Base-by-base conservation (phyloP, 2,888 invertebrate genomes). In the Cephus nigrinus region DNA sequence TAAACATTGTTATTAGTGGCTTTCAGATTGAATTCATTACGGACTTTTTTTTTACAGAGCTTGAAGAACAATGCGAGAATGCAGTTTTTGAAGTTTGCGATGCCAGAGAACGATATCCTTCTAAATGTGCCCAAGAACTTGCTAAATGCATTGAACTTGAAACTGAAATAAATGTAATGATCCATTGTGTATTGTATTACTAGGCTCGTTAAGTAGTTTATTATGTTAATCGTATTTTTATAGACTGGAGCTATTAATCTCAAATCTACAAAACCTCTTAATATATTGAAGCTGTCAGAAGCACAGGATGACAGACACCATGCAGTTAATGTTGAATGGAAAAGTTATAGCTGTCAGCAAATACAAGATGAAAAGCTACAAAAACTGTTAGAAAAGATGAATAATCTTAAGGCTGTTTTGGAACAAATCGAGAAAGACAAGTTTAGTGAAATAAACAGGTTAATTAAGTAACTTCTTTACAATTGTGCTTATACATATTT, bases 11-110 rank as follows among this genome's bases (percentile, higher is more conserved):
- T 55, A 23, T 40, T 23, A 23, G 9, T 9, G 9, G 55, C 23
- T 23, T 9, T 55, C 23, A 55, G 9, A 30, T 23, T 55, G 23
- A 55, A 55, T 55, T 23, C 15, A 23, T 23, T 35, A 12, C 4
- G 30, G n/a, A 34, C 40, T 74, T 68, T 75, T 76, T 33, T 75
- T 76, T 79, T 79, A 68, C 69, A 82, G 80, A 86, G 71, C 78
- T 89, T 30, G 89, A 90, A 72, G 80, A 88, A 79, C 78, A 86
- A 78, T 90, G 89, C 69, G 89, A 90, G 74, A 86, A 90, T 31
- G 87, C 85, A 1, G 78, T 90, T 2, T 88, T 87, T 72, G 84
- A 85, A 78, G 76, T 90, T 3, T 89, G 88, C 34, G 88, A 88
- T 73, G 85, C 85, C 32, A 82, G 90, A 75, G 88, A 90, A 82